Conservation (phyloP, 2,797 vertebrate genomes). For the Bovichtus diacanthus region DNA sequence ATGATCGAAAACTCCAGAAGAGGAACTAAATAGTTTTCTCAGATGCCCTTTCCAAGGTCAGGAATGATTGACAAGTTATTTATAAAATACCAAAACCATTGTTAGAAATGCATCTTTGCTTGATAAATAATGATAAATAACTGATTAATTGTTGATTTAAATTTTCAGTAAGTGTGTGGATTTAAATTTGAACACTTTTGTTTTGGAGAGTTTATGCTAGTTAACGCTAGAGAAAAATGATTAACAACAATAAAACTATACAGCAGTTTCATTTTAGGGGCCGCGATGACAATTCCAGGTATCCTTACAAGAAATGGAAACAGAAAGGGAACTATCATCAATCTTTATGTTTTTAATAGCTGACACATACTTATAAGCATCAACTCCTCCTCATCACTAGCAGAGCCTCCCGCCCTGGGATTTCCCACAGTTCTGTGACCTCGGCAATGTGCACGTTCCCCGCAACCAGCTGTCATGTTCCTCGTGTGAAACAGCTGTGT, state of each 20-base stretch:
- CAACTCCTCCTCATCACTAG: conserved; percentile 28
- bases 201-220: too few relatives aligned
- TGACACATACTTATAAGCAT: conserved; percentile 25
- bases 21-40: too few relatives aligned
- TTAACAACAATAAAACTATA: not conserved
- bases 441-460: conserved; percentile 36
- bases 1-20: too few relatives aligned
- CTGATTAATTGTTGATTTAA: too few relatives aligned
- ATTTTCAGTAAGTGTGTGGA: too few relatives aligned
- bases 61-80: too few relatives aligned
- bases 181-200: too few relatives aligned
- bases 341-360: conserved; percentile 14
- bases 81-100: too few relatives aligned
- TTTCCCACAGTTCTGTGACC: conserved; percentile 69
- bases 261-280: not conserved
- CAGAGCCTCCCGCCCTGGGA: conserved; percentile 45
- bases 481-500: conserved; percentile 70
- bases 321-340: not conserved
- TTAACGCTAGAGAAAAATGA: too few relatives aligned
- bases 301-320: conserved; percentile 17
- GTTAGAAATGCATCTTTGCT: too few relatives aligned
- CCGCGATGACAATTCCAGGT: not conserved
- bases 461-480: conserved; percentile 62
- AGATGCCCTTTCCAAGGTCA: too few relatives aligned
- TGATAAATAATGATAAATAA: too few relatives aligned